These are phyloP conservation scores for Drosophila elegans DNA, from an alignment of 1,140 invertebrate species.

Conservation along the genomic window DNA sequence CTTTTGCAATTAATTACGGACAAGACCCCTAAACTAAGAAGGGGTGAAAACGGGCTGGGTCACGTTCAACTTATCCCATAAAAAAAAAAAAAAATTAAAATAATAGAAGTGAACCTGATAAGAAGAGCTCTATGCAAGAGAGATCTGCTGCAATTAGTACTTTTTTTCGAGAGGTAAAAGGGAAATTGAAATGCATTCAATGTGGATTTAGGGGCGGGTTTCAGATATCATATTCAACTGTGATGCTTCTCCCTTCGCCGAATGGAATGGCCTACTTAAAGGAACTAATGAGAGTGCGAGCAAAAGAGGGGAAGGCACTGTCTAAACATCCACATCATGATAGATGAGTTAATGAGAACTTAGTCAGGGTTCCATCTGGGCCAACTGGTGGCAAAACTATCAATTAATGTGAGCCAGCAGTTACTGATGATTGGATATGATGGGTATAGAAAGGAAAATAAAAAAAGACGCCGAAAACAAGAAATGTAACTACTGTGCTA, in stretches of 20 bases:
- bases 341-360: conserved; percentile 60
- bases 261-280: conserved; percentile 55
- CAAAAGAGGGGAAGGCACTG: background rate
- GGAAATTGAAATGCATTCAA: conserved; percentile 51
- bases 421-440: conserved; percentile 31
- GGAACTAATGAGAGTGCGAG: conserved; percentile 32
- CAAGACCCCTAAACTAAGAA: conserved; percentile 47
- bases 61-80: conserved; percentile 24
- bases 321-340: conserved; percentile 50
- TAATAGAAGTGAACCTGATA: conserved; percentile 29
- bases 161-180: conserved; percentile 45
- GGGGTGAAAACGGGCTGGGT: background rate
- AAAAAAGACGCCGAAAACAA: conserved; percentile 2
- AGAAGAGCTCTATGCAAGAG: conserved; percentile 16
- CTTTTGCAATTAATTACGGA: conserved; percentile 80
- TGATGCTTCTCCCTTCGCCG: conserved; percentile 12
- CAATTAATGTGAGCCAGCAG: conserved; percentile 57
- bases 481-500: conserved; percentile 10
- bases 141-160: conserved; percentile 44
- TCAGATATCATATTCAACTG: conserved; percentile 33
- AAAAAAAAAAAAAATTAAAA: conserved; percentile 33
- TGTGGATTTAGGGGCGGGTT: background rate
- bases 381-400: conserved; percentile 50
- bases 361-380: conserved; percentile 18
- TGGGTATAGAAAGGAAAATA: background rate